These are phyloP conservation scores for Tinamus guttatus DNA, from an alignment of 2,113 vertebrate genomes.

Conservation along the genomic window DNA sequence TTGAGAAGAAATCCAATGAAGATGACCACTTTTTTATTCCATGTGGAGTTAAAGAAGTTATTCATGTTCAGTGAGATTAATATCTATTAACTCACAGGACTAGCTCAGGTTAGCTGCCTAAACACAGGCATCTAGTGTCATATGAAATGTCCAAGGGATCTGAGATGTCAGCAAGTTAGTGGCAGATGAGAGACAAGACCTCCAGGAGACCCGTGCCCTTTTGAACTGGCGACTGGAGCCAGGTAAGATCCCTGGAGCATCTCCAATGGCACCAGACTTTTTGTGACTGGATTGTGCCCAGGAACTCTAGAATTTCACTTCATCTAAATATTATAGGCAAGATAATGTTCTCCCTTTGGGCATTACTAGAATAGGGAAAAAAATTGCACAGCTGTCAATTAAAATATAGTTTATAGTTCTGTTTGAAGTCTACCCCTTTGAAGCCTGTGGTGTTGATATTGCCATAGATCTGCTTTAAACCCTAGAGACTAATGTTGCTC, in stretches of 20 bases:
- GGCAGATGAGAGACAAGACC: not conserved
- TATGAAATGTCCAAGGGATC: not conserved
- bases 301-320: not conserved
- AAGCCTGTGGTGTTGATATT: not conserved
- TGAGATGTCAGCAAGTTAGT: not conserved
- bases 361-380: not conserved
- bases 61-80: not conserved
- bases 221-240: not conserved
- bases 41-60: not conserved
- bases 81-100: not conserved
- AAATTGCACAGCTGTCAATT: not conserved
- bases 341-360: not conserved
- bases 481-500: not conserved
- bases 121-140: not conserved
- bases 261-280: not conserved
- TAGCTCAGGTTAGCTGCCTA: not conserved
- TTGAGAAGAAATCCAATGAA: too few species aligned
- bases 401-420: not conserved
- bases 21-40: not conserved
- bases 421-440: slow-evolving; percentile 19
- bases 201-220: not conserved
- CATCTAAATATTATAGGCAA: not conserved
- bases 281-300: not conserved
- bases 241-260: not conserved
- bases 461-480: not conserved